Base-by-base conservation (phyloP, 1,140 invertebrate species). In the Hydropsyche tenuis region DNA sequence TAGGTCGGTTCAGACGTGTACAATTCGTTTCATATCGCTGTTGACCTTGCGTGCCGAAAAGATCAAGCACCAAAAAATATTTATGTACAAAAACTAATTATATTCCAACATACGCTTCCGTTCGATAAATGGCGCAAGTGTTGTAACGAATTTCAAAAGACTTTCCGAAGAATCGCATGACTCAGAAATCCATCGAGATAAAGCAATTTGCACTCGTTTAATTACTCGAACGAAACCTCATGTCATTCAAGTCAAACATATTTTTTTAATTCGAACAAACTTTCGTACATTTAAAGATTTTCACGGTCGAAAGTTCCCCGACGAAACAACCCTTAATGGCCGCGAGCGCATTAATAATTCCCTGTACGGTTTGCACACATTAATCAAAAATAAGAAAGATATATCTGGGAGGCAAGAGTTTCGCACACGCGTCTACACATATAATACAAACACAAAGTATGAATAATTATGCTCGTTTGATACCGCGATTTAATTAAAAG, bases 401-500 rank as follows among this genome's bases (percentile, higher is more conserved):
- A 73, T 73, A 73, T 73, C 64, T 73, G 22, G 43, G 27, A 42
- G 20, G 51, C 27, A 20, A 56, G 56, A 25, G 51, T 48, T 37
- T 37, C 30, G 23, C 63, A 18, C 27, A 73, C 62, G 46, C 23
- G 20, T 30, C 53, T 14, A 45, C 63, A 37, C 27, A 64, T 25
- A 65, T 48, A n/a, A 23, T 16, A 25, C 43, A 70, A 0, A 12
- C 42, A 70, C 30, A 66, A 71, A 73, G 72, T 74, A 74, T 77
- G 75, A 77, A 74, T 77, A 64, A 74, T 77, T 77, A 74, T 65
- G 63, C 37, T 22, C 30, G 72, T 77, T 77, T 69, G 69, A 72
- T 74, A 72, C 69, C 69, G 69, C 72, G 69, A 77, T 77, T 77
- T 74, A 77, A 77, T 77, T 74, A 77, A 68, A 73, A 46, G 75